A percentile compares a stretch with the other conserved stretches of the same genome.
phyloP scores from a whole-genome alignment of 1,140 invertebrate species.

The roundworm (Caenorhabditis elegans) region DNA sequence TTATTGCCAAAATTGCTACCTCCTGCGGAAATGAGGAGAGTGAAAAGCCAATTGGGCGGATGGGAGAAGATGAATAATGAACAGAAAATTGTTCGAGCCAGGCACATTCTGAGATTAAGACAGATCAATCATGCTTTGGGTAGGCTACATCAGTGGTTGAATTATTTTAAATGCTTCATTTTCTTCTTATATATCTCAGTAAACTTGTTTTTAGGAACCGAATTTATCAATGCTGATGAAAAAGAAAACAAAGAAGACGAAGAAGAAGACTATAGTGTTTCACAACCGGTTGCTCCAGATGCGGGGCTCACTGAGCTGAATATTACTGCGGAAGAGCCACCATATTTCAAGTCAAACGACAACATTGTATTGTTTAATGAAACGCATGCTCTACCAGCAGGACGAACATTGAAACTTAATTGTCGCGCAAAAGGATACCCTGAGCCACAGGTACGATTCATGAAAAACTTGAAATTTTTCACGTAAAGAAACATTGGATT shows the following conservation, averaged over 20 bases:
- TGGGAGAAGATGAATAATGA: conserved; percentile 56
- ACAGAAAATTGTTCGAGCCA: conserved; percentile 52
- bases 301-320: conserved; percentile 14
- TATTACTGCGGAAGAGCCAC: conserved; percentile 14
- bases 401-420: conserved; percentile 20
- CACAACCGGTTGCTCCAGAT: conserved; percentile 1
- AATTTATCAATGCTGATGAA: conserved; percentile 16
- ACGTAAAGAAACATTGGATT: too few species aligned
- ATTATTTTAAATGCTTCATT: not conserved
- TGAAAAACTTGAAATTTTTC: too few species aligned
- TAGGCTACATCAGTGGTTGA: not conserved
- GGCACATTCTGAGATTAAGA: conserved; percentile 41
- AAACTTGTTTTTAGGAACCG: conserved; percentile 27
- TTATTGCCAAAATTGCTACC: conserved; percentile 58
- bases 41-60: conserved; percentile 49
- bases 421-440: conserved; percentile 33
- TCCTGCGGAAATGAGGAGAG: conserved; percentile 41
- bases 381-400: conserved; percentile 10
- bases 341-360: conserved; percentile 6
- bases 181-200: not conserved
- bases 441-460: not conserved
- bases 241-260: conserved; percentile 50
- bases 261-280: not conserved
- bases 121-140: not conserved
- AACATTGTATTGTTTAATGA: not conserved